phyloP scores from a whole-genome alignment of 2,797 vertebrate genomes.

The Tokudaia tokunoshimensis region DNA sequence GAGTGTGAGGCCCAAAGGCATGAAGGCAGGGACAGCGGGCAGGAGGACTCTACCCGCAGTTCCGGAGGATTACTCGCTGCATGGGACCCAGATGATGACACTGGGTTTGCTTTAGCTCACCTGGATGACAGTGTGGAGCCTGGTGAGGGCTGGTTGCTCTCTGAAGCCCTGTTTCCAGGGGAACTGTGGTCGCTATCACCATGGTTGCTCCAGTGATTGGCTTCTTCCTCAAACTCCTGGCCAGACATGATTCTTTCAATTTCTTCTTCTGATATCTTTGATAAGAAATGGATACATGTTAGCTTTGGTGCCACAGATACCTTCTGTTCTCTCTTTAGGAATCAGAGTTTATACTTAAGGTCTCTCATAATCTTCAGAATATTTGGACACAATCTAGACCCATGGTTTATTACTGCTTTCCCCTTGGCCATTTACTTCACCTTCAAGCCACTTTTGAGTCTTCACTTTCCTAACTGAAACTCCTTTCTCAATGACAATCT shows the following conservation, averaged over 20 bases:
- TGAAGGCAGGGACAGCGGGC: neutral
- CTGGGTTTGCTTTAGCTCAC: conserved; percentile 88
- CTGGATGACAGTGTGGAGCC: conserved; percentile 97
- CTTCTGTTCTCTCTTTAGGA: conserved; percentile 26
- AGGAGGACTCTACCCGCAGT: neutral
- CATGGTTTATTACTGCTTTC: neutral
- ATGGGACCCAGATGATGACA: neutral
- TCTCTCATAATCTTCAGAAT: neutral
- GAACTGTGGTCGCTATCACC: conserved; percentile 99
- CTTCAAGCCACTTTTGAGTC: conserved; percentile 16
- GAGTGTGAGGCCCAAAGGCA: neutral
- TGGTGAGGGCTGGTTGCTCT: conserved; percentile 98
- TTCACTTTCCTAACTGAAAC: conserved; percentile 39
- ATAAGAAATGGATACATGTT: conserved; percentile 72
- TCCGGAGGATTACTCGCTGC: neutral
- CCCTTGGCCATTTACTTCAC: neutral
- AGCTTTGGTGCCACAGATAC: neutral
- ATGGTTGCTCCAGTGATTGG: conserved; percentile 97
- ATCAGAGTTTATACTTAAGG: conserved; percentile 5
- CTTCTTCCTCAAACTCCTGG: conserved; percentile 99
- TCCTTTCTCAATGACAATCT: conserved; percentile 46
- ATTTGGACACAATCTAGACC: neutral
- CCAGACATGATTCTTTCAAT: conserved; percentile 99
- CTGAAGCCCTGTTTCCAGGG: conserved; percentile 96
- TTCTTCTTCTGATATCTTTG: conserved; percentile 98